Conservation (phyloP, 2,113 vertebrate genomes). For the Epinephelus fuscoguttatus region DNA sequence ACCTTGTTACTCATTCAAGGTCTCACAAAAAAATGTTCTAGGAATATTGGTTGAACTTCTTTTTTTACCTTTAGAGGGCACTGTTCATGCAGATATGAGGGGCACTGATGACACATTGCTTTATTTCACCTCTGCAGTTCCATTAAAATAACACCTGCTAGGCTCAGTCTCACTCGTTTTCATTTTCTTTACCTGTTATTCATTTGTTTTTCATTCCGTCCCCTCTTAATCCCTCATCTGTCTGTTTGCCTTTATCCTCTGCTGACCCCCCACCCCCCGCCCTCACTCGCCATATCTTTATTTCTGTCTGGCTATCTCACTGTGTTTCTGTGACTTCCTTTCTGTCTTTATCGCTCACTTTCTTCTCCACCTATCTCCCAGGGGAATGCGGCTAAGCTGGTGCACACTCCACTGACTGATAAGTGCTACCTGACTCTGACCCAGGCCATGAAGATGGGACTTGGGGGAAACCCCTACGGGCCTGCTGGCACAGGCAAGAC, state of each 20-base stretch:
- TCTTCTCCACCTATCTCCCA: slow-evolving; percentile 64
- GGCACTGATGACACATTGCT: not conserved
- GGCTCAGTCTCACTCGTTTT: slow-evolving; percentile 16
- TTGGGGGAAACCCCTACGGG: slow-evolving; percentile 97
- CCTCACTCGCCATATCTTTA: slow-evolving; percentile 1
- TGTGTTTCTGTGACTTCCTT: slow-evolving; percentile 2
- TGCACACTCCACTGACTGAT: slow-evolving; percentile 97
- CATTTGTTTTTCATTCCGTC: slow-evolving; percentile 28
- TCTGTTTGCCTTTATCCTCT: slow-evolving; percentile 31
- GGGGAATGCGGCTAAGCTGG: slow-evolving; percentile 97
- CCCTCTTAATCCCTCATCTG: slow-evolving; percentile 21
- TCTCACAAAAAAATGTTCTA: not conserved
- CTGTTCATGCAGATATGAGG: slow-evolving; percentile 57
- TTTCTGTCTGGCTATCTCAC: slow-evolving; percentile 9
- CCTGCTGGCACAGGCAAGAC: slow-evolving; percentile 98
- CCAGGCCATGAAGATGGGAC: slow-evolving; percentile 97
- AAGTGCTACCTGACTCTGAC: slow-evolving; percentile 98
- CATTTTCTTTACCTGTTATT: slow-evolving; percentile 28
- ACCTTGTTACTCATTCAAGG: not conserved
- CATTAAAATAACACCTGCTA: slow-evolving; percentile 24
- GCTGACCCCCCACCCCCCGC: not conserved
- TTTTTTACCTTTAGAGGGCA: slow-evolving; percentile 71
- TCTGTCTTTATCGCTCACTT: slow-evolving; percentile 35
- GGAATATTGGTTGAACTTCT: not conserved
- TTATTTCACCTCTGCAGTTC: slow-evolving; percentile 30